Base-by-base conservation (phyloP, 2,888 invertebrate genomes). In the Temnothorax ravouxi region DNA sequence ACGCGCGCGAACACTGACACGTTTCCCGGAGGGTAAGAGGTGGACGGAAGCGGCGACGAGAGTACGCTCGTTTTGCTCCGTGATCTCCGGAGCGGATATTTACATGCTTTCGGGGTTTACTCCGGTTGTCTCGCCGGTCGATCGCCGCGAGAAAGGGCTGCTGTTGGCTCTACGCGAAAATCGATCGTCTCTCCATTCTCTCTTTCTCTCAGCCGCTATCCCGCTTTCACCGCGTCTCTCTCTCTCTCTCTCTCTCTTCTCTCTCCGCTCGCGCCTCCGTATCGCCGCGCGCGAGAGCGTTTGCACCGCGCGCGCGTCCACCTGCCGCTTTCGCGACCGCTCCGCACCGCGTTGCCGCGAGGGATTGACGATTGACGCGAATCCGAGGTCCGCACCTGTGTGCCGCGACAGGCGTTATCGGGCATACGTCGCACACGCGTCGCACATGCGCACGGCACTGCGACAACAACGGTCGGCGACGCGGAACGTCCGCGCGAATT, bases 381-480 rank as follows among this genome's bases (percentile, higher is more conserved):
- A 64, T 69, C 76, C 34, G 13, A 52, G 66, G 75, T 11, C 47
- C 38, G 34, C 82, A 90, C 85, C 86, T 87, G 90, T 88, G 89
- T 76, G 47, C 59, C 74, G 61, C 34, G 25, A 29, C 29, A 29
- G 29, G 77, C 41, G 47, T 41, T 5, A 56, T 21, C 64, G 38
- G 3, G 11, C 67, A 4, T 5, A 8, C 59, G n/a, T n/a, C 54
- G 44, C 66, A 72, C 84, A 62, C 79, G 56, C 84, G 44, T 61
- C 11, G 50, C 38, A 59, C 86, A 50, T 75, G 41, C 75, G 72
- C 83, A 76, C 84, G 67, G 25, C 59, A 50, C 72, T 50, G 50
- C 34, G 25, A 62, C 74, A n/a, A 13, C 74, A n/a, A 13, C 56
- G 61, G 67, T 71, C 56, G 52, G 3, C 52, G 34, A 9, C 50